A percentile compares a stretch with the other conserved stretches of the same genome.
phyloP scores from a whole-genome alignment of 1,140 invertebrate species.

The Heliothis subflexa region DNA sequence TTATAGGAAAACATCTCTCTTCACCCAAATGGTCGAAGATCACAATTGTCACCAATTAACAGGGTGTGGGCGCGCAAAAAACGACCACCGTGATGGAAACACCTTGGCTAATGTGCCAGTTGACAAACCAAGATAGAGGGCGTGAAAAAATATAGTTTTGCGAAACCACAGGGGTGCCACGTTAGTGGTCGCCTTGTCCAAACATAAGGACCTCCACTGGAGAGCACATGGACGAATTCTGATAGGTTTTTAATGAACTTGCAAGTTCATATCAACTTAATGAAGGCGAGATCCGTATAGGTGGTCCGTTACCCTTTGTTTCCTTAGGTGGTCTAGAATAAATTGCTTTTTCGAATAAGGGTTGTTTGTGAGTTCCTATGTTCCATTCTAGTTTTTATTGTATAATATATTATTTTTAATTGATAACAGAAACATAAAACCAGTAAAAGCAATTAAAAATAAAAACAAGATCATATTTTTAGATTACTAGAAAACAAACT shows the following conservation, averaged over 20 bases:
- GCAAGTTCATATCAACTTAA: conserved; percentile 12
- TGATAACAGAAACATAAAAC: too few relatives aligned
- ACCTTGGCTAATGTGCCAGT: conserved; percentile 83
- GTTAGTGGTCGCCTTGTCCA: conserved; percentile 73
- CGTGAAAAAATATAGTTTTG: conserved; percentile 65
- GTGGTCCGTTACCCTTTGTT: not conserved
- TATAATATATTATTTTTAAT: too few relatives aligned
- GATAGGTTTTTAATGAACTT: conserved; percentile 47
- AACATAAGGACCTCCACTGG: conserved; percentile 66
- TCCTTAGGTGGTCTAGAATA: conserved; percentile 30
- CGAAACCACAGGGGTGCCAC: conserved; percentile 73
- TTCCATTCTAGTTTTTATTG: too few relatives aligned
- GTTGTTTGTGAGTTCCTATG: not conserved
- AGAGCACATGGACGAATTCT: conserved; percentile 5
- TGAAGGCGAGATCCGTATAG: conserved; percentile 16
- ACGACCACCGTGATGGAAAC: conserved; percentile 78
- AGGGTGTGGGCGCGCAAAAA: conserved; percentile 69
- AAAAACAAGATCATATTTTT: too few relatives aligned
- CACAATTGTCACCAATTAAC: conserved; percentile 85
- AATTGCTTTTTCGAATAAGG: conserved; percentile 20
- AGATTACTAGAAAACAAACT: too few relatives aligned
- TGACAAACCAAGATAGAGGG: conserved; percentile 70
- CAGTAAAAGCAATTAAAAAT: too few relatives aligned
- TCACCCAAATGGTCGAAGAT: conserved; percentile 71
- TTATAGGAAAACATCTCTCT: conserved; percentile 80